Evolutionary conservation across 23 tunicate genomes (phyloP), one percentile per base, ranked within the genome.

Genomic region (Ascidia mentula): DNA sequence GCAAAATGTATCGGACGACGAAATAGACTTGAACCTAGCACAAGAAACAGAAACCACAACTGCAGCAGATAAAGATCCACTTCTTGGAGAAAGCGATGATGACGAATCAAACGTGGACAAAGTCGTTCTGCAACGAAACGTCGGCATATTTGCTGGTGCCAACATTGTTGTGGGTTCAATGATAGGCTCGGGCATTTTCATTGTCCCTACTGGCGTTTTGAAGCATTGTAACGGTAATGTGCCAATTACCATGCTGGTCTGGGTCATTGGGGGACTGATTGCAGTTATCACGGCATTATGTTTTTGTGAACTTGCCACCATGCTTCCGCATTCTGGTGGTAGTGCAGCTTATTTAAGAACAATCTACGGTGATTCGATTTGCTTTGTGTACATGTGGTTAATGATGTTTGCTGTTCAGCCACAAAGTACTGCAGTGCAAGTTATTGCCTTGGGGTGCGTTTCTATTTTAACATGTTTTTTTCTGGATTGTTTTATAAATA

Each of bases 171-270:
- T 85, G 69, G 91, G 93, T 18, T 78, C 83, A 6, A 93, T 93
- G 89, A 93, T 93, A 31, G 98, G 98, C 0, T 93, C 98, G 18
- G 98, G 98, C 18, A 88, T 93, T 31, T 93, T 93, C 73, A 81
- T 93, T 42, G 90, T 93, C 28, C 98, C 98, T 35, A 85, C 98
- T 59, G 87, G 90, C 18, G 86, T 93, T 31, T 61, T 93, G 46
- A 80, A 88, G 61, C 40, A 80, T 74, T 92, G 92, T 72, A 69
- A 84, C 77, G 98, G 98, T 26, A 89, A 93, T 37, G 86, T 93
- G 74, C 31, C 72, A 18, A 7, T 82, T 24, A 93, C 90, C 79
- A 76, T 93, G 72, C 6, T 80, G 8, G 81, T 93, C 0, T 93
- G 98, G 98, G 87, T 86, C 17, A 34, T 80, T 6, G 93, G 90